Conservation (phyloP, 2,113 vertebrate genomes). For the Pseudonaja textilis region DNA sequence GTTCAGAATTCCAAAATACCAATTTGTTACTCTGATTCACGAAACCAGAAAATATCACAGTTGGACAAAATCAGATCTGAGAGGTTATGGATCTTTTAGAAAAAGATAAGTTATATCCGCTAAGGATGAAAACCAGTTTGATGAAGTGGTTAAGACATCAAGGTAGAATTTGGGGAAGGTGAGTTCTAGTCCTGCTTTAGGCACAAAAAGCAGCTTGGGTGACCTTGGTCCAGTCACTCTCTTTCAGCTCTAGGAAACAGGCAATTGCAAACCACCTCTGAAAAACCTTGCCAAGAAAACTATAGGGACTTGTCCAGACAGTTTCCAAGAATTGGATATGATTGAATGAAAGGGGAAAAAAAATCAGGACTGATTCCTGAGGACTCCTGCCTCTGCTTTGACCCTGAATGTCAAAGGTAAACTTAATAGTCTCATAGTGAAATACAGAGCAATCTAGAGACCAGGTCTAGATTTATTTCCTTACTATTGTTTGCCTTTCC, state of each 20-base stretch:
- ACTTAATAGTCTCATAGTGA: background rate
- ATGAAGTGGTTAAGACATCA: background rate
- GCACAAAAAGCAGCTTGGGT: background rate
- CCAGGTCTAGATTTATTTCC: background rate
- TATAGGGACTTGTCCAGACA: background rate
- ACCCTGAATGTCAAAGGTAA: background rate
- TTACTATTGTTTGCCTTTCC: slow-evolving; percentile 37
- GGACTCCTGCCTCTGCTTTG: background rate
- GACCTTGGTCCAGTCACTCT: background rate
- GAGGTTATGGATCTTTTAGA: background rate
- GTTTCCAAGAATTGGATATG: background rate
- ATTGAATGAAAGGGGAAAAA: background rate
- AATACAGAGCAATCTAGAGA: background rate
- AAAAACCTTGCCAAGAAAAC: background rate
- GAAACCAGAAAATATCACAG: background rate
- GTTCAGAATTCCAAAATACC: background rate
- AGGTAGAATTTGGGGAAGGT: background rate
- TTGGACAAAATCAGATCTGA: background rate
- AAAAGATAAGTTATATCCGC: background rate
- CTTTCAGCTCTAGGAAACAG: background rate
- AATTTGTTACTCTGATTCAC: background rate
- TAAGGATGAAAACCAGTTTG: background rate
- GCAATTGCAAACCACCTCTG: background rate
- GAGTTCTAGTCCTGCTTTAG: background rate
- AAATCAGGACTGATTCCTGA: background rate